These are phyloP conservation scores for Tetanocera ferruginea DNA, from an alignment of 2,888 invertebrate genomes.

Conservation along the genomic window DNA sequence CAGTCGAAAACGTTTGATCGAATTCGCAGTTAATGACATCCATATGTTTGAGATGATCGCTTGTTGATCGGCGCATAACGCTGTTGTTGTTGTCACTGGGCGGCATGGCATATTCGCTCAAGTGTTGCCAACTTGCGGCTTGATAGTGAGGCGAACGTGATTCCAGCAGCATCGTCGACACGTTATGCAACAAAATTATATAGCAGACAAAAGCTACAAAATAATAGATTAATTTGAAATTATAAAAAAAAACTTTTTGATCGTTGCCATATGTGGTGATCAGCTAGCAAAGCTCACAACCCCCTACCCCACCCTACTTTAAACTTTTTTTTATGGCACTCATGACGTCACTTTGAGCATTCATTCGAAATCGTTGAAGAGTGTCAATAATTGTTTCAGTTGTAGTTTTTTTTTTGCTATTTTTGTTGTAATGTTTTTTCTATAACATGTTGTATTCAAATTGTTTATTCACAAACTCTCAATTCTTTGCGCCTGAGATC, in stretches of 20 bases:
- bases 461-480: neutral
- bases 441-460: neutral
- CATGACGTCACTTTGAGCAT: constrained; percentile 24
- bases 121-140: constrained; percentile 22
- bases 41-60: constrained; percentile 26
- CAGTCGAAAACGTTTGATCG: constrained; percentile 28
- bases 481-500: constrained; percentile 32
- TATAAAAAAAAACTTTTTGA: neutral
- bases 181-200: neutral
- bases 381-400: neutral
- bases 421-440: neutral
- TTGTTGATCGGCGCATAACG: neutral
- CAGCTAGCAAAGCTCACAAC: neutral
- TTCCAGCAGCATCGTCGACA: constrained; percentile 5
- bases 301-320: too few relatives aligned
- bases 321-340: neutral
- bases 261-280: constrained; percentile 16
- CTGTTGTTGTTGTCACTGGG: neutral
- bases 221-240: neutral
- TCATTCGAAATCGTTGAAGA: constrained; percentile 7
- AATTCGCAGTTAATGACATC: constrained; percentile 30
- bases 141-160: constrained; percentile 15
- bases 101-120: neutral
- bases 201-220: constrained; percentile 7
- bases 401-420: neutral